These are phyloP conservation scores for Odobenus rosmarus DNA, from an alignment of 2,113 vertebrate genomes.

Conservation along the genomic window DNA sequence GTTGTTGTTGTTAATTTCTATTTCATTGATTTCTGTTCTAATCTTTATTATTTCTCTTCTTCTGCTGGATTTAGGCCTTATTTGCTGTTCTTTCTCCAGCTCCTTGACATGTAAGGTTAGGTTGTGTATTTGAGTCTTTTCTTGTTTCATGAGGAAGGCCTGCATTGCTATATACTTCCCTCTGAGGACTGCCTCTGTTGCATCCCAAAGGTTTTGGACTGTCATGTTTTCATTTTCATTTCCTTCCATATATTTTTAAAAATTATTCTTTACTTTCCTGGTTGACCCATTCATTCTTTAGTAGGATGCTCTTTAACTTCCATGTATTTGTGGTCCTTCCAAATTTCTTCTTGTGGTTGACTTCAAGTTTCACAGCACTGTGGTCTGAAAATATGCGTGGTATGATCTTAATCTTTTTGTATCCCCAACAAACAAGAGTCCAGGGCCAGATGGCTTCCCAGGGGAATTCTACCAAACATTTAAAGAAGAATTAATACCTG, in stretches of 20 bases:
- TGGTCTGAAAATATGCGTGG: background rate
- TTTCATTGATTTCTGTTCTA: background rate
- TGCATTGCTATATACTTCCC: background rate
- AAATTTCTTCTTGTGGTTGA: background rate
- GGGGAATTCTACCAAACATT: no score
- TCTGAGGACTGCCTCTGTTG: background rate
- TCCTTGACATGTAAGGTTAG: background rate
- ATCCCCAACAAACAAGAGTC: no score
- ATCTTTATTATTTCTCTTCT: background rate
- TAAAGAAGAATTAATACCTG: no score
- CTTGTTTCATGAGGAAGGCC: background rate
- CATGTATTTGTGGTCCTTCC: background rate
- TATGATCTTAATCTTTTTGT: background rate
- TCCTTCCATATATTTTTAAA: background rate
- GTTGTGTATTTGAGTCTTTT: background rate
- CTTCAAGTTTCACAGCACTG: background rate
- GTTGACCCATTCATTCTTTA: background rate
- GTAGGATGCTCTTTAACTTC: background rate
- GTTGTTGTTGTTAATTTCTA: background rate
- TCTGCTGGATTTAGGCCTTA: background rate
- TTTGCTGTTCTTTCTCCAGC: background rate
- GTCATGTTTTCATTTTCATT: background rate
- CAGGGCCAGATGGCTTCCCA: no score
- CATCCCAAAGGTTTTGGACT: background rate
- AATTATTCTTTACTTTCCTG: background rate